Evolutionary conservation across 2,888 invertebrate genomes (phyloP).

Genomic region (Leucoptera coffeella): DNA sequence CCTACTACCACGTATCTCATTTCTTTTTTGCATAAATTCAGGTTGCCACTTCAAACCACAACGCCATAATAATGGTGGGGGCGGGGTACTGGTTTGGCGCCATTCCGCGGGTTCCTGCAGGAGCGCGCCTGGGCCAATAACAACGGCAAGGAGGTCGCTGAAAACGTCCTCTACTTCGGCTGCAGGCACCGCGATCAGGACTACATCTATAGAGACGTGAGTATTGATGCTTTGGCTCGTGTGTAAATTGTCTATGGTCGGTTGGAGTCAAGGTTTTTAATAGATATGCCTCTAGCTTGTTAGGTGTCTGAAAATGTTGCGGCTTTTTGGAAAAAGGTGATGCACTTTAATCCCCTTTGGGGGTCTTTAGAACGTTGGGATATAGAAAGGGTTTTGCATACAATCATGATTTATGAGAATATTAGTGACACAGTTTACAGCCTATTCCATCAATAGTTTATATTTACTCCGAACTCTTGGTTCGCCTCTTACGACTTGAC

Average conservation of each 20-base stretch:
- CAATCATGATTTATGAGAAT: no score
- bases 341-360: no score
- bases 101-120: slow-evolving; percentile 97
- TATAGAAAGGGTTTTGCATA: no score
- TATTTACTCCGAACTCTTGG: no score
- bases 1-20: neutral
- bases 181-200: slow-evolving; percentile 89
- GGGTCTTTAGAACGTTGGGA: no score
- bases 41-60: slow-evolving; percentile 82
- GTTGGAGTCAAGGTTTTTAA: no score
- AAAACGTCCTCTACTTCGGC: slow-evolving; percentile 92
- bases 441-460: no score
- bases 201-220: slow-evolving; percentile 78
- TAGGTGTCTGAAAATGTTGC: no score
- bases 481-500: no score
- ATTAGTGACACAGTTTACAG: no score
- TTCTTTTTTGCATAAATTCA: slow-evolving; percentile 12
- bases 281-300: no score
- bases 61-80: slow-evolving; percentile 97
- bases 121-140: slow-evolving; percentile 74
- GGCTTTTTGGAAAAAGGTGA: no score
- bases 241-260: neutral
- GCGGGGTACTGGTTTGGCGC: slow-evolving; percentile 97
- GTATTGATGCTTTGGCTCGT: neutral
- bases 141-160: slow-evolving; percentile 83